A percentile compares a stretch with the other conserved stretches of the same genome.
phyloP scores from a whole-genome alignment of 2,888 invertebrate species.

The Diadegma fenestrale region DNA sequence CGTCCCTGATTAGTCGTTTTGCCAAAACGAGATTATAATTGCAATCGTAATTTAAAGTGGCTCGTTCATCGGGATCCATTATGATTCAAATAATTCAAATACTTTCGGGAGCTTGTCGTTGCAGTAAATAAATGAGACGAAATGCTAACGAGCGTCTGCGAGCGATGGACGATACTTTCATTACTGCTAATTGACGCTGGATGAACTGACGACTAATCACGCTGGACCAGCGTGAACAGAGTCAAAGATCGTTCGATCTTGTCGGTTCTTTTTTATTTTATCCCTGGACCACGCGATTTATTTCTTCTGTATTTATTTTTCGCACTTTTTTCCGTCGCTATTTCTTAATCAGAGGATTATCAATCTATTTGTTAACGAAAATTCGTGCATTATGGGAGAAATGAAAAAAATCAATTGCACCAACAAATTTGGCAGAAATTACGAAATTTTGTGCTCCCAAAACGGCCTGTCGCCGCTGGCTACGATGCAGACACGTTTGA shows the following conservation, averaged over 20 bases:
- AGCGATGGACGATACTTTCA: slow-evolving; percentile 15
- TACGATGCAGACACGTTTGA: slow-evolving; percentile 66
- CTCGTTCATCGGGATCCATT: slow-evolving; percentile 71
- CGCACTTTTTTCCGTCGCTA: neutral
- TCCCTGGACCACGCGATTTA: neutral
- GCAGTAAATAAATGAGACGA: neutral
- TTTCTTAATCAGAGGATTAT: slow-evolving; percentile 11
- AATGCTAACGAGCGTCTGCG: neutral
- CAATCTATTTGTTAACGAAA: neutral
- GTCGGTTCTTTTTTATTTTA: slow-evolving; percentile 37
- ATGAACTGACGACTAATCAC: neutral
- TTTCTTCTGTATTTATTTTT: neutral
- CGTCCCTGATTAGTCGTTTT: slow-evolving; percentile 84
- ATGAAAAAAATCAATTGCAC: slow-evolving; percentile 37
- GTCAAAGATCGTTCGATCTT: neutral
- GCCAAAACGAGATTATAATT: slow-evolving; percentile 86
- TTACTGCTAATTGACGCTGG: slow-evolving; percentile 2
- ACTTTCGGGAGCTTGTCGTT: neutral
- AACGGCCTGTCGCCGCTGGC: slow-evolving; percentile 69
- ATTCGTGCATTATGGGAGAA: slow-evolving; percentile 48
- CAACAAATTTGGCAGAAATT: slow-evolving; percentile 49
- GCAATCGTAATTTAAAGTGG: slow-evolving; percentile 84
- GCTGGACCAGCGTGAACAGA: slow-evolving; percentile 27
- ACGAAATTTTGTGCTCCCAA: slow-evolving; percentile 70
- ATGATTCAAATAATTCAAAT: slow-evolving; percentile 59